Base-by-base conservation (phyloP, 64 coral and sea anemone genomes). In the Acropora yongei region DNA sequence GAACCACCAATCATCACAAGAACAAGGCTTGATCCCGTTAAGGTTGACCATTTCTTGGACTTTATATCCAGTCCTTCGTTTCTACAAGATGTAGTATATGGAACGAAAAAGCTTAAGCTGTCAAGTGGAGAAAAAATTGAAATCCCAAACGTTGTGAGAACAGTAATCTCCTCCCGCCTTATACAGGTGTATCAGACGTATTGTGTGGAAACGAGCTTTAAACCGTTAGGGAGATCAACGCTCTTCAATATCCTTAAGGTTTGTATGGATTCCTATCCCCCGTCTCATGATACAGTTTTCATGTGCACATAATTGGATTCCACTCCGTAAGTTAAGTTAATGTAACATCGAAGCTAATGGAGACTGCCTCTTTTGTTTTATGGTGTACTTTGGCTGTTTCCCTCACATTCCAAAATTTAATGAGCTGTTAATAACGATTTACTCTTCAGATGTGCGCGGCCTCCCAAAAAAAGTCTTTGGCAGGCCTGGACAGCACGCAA, bases 181-280 rank as follows among this genome's bases (percentile, higher is more conserved):
- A 65, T 82, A n/a, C 80, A 82, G 30, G 16, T 82, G 49, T 82
- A 82, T 43, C 20, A 60, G 17, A 82, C 49, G 11, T 82, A 82
- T 66, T 82, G 80, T 66, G 17, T 60, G 18, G 51, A 82, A 60
- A 30, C 58, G 4, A 41, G 51, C 18, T 82, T 82, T 7, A 66
- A 82, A 66, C 80, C 80, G 49, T 9, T 82, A 13, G 80, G 80
- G 58, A 82, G 50, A 44, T 60, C 80, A 60, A 82, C 80, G n/a
- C 80, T 82, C n/a, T 82, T 82, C 41, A 82, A 66, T 66, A 82
- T 82, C 39, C 49, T 82, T 66, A 82, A 86, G 60, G 82, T 86
- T 53, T 55, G 48, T 5, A 50, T 80, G 78, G 78, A 53, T 50
- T 53, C 50, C 39, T 47, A 80, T 2, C n/a, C 76, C 44, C 76